Conservation (phyloP, 2,113 vertebrate genomes). For the Poeciliopsis occidentalis region DNA sequence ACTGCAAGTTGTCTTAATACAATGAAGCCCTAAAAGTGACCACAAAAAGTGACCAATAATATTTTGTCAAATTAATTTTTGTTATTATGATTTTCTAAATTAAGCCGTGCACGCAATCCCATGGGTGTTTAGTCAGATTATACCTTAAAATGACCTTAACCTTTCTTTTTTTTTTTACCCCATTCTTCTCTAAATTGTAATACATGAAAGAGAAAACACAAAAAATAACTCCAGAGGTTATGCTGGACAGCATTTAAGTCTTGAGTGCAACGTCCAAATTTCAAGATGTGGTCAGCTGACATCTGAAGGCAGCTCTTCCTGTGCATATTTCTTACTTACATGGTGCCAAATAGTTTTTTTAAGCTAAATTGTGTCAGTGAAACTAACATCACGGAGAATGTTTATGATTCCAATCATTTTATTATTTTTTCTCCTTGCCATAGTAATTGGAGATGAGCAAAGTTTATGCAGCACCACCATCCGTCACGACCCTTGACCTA, state of each 20-base stretch:
- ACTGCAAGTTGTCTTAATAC: not conserved
- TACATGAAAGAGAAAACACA: not conserved
- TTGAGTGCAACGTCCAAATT: not conserved
- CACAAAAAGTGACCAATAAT: too few relatives aligned
- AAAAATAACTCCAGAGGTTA: not conserved
- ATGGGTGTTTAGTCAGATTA: not conserved
- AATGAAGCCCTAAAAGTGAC: too few relatives aligned
- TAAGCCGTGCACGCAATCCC: not conserved
- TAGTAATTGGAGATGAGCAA: not conserved
- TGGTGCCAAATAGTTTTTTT: too few relatives aligned
- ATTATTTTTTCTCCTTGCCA: not conserved
- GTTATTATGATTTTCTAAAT: not conserved
- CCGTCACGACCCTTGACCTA: too few relatives aligned
- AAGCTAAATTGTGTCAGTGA: not conserved
- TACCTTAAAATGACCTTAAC: not conserved
- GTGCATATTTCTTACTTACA: not conserved
- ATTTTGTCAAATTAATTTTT: not conserved
- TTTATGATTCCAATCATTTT: not conserved
- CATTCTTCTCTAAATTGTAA: not conserved
- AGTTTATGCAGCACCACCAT: too few relatives aligned
- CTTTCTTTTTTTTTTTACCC: not conserved
- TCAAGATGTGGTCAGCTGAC: not conserved
- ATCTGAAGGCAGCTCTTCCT: not conserved
- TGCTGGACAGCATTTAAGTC: not conserved
- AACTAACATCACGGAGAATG: not conserved